A percentile compares a stretch with the other conserved stretches of the same genome.
These are phyloP conservation scores for Picus viridis DNA, from an alignment of 2,797 vertebrate genomes.

Conservation along the genomic window DNA sequence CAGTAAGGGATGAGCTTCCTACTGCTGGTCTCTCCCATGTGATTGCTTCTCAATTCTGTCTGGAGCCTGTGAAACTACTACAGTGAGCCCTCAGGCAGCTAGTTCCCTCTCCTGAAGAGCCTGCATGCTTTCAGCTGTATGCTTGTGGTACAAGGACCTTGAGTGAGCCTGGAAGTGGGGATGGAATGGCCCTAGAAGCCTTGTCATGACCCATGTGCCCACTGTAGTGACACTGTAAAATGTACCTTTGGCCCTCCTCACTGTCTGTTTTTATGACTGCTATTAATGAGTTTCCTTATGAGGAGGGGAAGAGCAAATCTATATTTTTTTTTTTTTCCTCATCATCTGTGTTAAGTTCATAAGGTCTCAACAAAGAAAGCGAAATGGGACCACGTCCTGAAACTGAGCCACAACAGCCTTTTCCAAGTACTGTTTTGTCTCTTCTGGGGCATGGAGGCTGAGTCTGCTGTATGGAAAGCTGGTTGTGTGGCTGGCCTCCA, in stretches of 20 bases:
- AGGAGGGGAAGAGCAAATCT: neutral
- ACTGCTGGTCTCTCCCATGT: neutral
- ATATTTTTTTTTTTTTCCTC: neutral
- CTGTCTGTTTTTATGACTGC: neutral
- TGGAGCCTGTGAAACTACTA: neutral
- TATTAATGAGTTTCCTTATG: neutral
- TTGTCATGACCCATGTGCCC: neutral
- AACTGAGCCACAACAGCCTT: neutral
- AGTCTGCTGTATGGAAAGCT: neutral
- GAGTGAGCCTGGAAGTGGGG: neutral
- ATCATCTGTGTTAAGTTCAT: neutral
- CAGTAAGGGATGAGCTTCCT: neutral
- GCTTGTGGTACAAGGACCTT: neutral
- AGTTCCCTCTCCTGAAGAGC: neutral
- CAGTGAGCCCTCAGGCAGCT: neutral
- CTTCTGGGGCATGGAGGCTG: neutral
- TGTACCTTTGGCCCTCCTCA: neutral
- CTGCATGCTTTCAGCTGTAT: neutral
- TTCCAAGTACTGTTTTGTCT: neutral
- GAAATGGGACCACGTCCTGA: neutral
- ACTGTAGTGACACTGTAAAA: neutral
- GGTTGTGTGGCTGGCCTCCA: neutral
- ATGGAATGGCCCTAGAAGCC: neutral
- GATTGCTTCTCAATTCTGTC: neutral
- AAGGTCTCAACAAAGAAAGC: neutral